Evolutionary conservation across 2,888 invertebrate species (phyloP), one percentile per base, ranked within the genome.

Genomic region (Phymatocera aterrima): DNA sequence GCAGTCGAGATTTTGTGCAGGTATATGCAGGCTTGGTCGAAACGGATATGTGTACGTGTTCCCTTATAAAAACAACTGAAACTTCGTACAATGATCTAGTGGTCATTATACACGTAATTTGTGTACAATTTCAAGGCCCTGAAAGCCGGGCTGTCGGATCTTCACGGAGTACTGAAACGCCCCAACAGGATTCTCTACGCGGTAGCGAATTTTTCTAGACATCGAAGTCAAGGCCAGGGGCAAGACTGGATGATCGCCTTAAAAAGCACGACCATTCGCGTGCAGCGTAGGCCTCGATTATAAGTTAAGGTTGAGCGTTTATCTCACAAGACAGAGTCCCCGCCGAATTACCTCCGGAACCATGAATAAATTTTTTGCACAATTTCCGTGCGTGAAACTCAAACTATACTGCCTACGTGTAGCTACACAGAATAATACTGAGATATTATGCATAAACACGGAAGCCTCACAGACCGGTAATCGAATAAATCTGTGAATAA

Each of bases 231-330:
- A 51, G 51, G 72, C 51, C 43, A 43, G 28, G n/a, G 15, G 28
- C 68, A 34, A 24, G 68, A 68, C 68, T 68, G 68, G 68, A 68
- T 68, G 46, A 28, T 68, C 68, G 46, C 10, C 46, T 68, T 28
- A 46, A 68, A 46, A 46, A 68, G 43, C 15, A 46, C n/a, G n/a
- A 15, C n/a, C 28, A 15, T 68, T 43, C 12, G 68, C 46, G 46
- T 51, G 72, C 51, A 72, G 37, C 61, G n/a, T 37, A 51, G 51
- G 10, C 72, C 72, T 72, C 72, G 51, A 51, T 72, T 48, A 72
- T 68, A 15, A 68, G 46, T 68, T 68, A 15, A 46, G 68, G 68
- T 46, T 68, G 28, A 15, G 15, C 68, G 24, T 65, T 65, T 40
- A 40, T 65, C 68, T 43, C 15, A 21, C 21, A 24, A 12, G 43